Percentiles rank a stretch among this genome's conserved stretches.
phyloP scores from a whole-genome alignment of 2,888 invertebrate species.

The Belgica antarctica region DNA sequence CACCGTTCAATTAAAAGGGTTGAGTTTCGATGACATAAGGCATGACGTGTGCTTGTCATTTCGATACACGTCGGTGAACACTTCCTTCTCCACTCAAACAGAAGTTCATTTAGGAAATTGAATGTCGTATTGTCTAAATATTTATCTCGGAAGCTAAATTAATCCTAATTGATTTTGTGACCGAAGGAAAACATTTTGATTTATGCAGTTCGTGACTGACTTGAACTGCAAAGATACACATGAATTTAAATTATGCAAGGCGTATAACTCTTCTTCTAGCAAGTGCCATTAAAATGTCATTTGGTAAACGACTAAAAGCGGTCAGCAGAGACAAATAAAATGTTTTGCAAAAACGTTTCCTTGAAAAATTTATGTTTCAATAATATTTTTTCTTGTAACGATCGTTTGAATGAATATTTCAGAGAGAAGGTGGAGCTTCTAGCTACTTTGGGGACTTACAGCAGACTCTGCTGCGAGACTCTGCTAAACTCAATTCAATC shows the following conservation, averaged over 20 bases:
- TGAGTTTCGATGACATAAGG: slow-evolving; percentile 24
- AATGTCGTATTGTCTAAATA: background rate
- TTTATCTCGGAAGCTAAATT: slow-evolving; percentile 14
- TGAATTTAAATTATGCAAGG: background rate
- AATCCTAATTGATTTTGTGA: slow-evolving; percentile 19
- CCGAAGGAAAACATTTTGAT: slow-evolving; percentile 9
- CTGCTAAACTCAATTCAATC: background rate
- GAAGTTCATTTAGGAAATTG: slow-evolving; percentile 15
- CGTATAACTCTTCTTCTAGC: background rate
- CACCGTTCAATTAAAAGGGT: slow-evolving; percentile 29
- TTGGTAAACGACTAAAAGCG: background rate
- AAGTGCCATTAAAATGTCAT: slow-evolving; percentile 22
- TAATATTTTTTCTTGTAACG: background rate
- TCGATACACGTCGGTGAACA: background rate
- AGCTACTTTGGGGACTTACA: slow-evolving; percentile 1
- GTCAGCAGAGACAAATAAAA: slow-evolving; percentile 3
- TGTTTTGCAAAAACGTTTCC: background rate
- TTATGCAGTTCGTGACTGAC: slow-evolving; percentile 5
- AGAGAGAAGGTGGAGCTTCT: slow-evolving; percentile 27
- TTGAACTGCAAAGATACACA: background rate
- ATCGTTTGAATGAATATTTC: slow-evolving; percentile 14
- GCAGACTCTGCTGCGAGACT: background rate
- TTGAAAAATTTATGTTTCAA: slow-evolving; percentile 25
- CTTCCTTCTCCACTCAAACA: background rate
- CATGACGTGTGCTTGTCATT: slow-evolving; percentile 11